Base-by-base conservation (phyloP, 92 coral and sea anemone species). In the Epizoanthus scotinus region DNA sequence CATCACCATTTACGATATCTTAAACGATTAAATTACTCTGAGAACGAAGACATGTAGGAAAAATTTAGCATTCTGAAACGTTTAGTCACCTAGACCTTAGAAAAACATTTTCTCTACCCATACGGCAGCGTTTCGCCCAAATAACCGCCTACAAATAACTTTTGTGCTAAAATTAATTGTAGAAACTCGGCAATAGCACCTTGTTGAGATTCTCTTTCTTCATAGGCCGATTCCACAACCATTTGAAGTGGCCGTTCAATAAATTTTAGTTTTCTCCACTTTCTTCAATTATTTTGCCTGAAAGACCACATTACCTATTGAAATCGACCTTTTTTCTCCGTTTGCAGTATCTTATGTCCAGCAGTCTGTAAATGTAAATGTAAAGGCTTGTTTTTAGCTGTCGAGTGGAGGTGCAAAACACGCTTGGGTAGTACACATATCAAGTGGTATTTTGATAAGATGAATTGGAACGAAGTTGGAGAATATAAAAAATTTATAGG, bases 401-500 rank as follows among this genome's bases (percentile, higher is more conserved):
- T 34, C 40, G 40, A 34, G 40, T 34, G 40, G 6, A 0, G 40
- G 40, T 34, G 40, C 22, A 25, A 9, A 63, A 64, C 15, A 29
- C 17, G 44, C n/a, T 64, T 5, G 36, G 70, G 1, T 15, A 20
- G 29, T 63, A 47, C 52, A 47, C 52, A 47, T 62, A 63, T 63
- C 8, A 24, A 63, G 68, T 63, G 22, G 68, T 63, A 1, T 73
- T 73, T 55, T 73, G 25, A 17, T 24, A 74, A 74, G 62, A 6
- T 74, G 31, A 27, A 63, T 19, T 29, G 38, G 69, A 28, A 13
- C 36, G 18, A 63, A 63, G 36, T 63, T 44, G 21, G 69, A n/a
- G 26, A 20, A 19, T 68, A 40, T 24, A 21, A 56, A 27, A 21
- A 56, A 27, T 68, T 8, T 21, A 15, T 40, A 40, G n/a, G 19